These are phyloP conservation scores for Pogonomyrmex californicus DNA, from an alignment of 1,140 invertebrate genomes.

Conservation along the genomic window DNA sequence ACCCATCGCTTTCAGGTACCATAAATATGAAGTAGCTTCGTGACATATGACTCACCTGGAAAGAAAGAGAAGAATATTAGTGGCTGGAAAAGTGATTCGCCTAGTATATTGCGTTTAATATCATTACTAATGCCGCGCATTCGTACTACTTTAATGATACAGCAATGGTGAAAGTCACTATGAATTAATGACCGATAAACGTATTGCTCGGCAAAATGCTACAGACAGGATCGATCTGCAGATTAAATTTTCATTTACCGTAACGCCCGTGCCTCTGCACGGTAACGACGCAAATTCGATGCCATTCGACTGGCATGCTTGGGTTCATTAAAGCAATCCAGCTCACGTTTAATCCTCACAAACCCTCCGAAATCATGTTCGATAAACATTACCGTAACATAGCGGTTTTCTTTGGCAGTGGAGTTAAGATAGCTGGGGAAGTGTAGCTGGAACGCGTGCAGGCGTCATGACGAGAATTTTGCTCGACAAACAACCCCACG, in stretches of 20 bases:
- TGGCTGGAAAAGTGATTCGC: background rate
- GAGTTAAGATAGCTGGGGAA: constrained; percentile 69
- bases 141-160: constrained; percentile 49
- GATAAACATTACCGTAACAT: constrained; percentile 81
- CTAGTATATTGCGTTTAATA: background rate
- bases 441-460: background rate
- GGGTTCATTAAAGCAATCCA: constrained; percentile 81
- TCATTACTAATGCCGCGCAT: background rate
- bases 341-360: constrained; percentile 80
- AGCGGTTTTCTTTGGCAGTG: constrained; percentile 78
- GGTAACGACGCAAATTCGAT: constrained; percentile 71
- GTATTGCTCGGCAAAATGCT: constrained; percentile 68
- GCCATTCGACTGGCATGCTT: constrained; percentile 65
- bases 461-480: constrained; percentile 68
- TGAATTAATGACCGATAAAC: constrained; percentile 70
- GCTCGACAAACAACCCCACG: constrained; percentile 76
- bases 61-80: constrained; percentile 38
- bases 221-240: constrained; percentile 73
- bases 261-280: constrained; percentile 71
- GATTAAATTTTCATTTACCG: constrained; percentile 79
- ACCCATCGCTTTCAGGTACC: constrained; percentile 39
- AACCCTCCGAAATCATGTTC: constrained; percentile 81
- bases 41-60: constrained; percentile 60
- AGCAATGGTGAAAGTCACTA: constrained; percentile 66
- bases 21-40: constrained; percentile 49